Evolutionary conservation across 2,797 vertebrate genomes (phyloP).

Genomic region (Octomys mimax): DNA sequence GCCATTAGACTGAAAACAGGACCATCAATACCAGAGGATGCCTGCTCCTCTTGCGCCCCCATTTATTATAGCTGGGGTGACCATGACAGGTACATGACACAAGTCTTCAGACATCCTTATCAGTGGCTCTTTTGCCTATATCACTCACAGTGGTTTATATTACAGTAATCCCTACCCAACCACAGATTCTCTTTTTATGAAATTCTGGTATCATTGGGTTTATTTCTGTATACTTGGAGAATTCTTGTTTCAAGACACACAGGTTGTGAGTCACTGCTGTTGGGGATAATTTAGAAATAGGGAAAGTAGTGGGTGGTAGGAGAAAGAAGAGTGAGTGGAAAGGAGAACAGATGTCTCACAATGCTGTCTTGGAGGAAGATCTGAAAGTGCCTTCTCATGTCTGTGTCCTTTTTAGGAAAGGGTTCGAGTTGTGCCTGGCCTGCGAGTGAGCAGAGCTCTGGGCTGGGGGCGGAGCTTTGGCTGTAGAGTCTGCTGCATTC

Average conservation of each 20-base stretch:
- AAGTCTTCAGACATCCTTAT: neutral
- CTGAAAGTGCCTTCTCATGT: neutral
- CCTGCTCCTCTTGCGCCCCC: neutral
- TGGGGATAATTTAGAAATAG: slow-evolving; percentile 66
- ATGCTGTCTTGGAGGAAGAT: neutral
- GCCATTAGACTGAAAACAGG: slow-evolving; percentile 54
- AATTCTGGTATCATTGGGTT: slow-evolving; percentile 72
- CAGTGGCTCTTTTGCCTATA: neutral
- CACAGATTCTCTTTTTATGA: slow-evolving; percentile 74
- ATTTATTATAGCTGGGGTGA: neutral
- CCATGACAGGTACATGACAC: neutral
- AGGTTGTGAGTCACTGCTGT: slow-evolving; percentile 69
- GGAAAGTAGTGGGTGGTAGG: slow-evolving; percentile 55
- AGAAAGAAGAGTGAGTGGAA: slow-evolving; percentile 32
- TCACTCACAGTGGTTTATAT: slow-evolving; percentile 35
- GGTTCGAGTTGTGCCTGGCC: neutral
- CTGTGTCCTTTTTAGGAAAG: neutral
- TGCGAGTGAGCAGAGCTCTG: neutral
- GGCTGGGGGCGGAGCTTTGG: neutral
- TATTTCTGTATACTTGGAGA: slow-evolving; percentile 68
- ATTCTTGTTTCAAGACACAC: slow-evolving; percentile 63
- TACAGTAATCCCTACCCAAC: slow-evolving; percentile 51
- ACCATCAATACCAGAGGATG: neutral
- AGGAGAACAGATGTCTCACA: neutral
- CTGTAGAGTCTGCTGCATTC: rapidly evolving